These are phyloP conservation scores for Craterocephalus amniculus DNA, from an alignment of 2,797 vertebrate species.

Conservation along the genomic window DNA sequence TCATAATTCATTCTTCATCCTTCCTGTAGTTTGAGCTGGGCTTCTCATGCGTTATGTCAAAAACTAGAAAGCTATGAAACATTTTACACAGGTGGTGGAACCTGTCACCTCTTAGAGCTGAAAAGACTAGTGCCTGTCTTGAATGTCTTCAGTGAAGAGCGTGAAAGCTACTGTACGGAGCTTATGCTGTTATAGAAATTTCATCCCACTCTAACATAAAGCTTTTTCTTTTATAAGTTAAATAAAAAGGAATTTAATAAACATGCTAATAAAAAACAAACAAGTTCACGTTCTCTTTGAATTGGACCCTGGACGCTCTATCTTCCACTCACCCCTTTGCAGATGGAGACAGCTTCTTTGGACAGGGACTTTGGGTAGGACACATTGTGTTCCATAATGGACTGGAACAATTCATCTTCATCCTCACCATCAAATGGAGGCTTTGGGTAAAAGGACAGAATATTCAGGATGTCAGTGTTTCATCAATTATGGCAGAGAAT, in stretches of 20 bases:
- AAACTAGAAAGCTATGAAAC: neutral
- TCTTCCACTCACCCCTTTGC: slow-evolving; percentile 90
- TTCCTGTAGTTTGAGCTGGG: neutral
- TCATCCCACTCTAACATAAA: neutral
- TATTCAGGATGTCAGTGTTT: slow-evolving; percentile 6
- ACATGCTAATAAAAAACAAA: neutral
- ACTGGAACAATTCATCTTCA: slow-evolving; percentile 96
- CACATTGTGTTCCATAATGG: slow-evolving; percentile 97
- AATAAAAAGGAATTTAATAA: neutral
- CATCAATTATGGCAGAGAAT: neutral
- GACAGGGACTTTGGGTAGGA: slow-evolving; percentile 94
- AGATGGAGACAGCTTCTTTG: slow-evolving; percentile 96
- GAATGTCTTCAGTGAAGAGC: slow-evolving; percentile 19
- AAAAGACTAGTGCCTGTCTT: slow-evolving; percentile 5
- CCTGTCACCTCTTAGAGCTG: slow-evolving; percentile 8
- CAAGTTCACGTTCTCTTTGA: neutral
- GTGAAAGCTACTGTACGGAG: slow-evolving; percentile 4
- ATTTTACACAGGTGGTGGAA: neutral
- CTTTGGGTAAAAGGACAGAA: slow-evolving; percentile 66
- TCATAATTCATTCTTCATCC: neutral
- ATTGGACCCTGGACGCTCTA: neutral
- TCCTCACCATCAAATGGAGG: slow-evolving; percentile 97
- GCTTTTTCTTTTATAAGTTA: neutral
- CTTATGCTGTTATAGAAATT: slow-evolving; percentile 26
- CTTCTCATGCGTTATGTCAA: too few species aligned